phyloP scores from a whole-genome alignment of 2,888 invertebrate genomes.

The Dasysyrphus albostriatus region DNA sequence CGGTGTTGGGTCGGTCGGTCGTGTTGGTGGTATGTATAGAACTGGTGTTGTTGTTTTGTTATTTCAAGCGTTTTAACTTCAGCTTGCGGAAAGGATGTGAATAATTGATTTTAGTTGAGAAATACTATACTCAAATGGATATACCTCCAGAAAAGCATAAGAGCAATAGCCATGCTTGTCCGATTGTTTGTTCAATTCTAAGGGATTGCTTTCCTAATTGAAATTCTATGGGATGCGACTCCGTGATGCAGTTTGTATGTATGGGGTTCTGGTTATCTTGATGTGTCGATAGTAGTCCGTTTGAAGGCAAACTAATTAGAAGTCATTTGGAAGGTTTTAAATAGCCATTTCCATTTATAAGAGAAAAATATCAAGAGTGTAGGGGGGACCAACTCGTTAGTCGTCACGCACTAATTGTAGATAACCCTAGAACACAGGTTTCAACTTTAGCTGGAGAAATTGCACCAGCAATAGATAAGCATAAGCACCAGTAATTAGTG shows the following conservation, averaged over 20 bases:
- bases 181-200: conserved; percentile 52
- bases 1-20: too few relatives aligned
- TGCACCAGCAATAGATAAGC: background rate
- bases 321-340: conserved; percentile 32
- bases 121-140: conserved; percentile 24
- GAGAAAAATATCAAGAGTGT: background rate
- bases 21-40: background rate
- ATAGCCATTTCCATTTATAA: background rate
- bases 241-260: background rate
- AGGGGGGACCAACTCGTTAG: background rate
- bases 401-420: background rate
- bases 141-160: conserved; percentile 35
- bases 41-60: background rate
- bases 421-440: background rate
- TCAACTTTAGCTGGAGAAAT: background rate
- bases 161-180: conserved; percentile 31
- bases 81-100: conserved; percentile 64
- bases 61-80: conserved; percentile 44
- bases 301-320: conserved; percentile 33
- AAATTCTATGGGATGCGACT: conserved; percentile 57
- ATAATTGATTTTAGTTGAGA: conserved; percentile 68
- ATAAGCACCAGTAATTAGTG: background rate
- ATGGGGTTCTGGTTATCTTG: background rate
- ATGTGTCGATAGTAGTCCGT: conserved; percentile 1
- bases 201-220: conserved; percentile 62